Base-by-base conservation (phyloP, 2,113 vertebrate species). In the Grus americana region DNA sequence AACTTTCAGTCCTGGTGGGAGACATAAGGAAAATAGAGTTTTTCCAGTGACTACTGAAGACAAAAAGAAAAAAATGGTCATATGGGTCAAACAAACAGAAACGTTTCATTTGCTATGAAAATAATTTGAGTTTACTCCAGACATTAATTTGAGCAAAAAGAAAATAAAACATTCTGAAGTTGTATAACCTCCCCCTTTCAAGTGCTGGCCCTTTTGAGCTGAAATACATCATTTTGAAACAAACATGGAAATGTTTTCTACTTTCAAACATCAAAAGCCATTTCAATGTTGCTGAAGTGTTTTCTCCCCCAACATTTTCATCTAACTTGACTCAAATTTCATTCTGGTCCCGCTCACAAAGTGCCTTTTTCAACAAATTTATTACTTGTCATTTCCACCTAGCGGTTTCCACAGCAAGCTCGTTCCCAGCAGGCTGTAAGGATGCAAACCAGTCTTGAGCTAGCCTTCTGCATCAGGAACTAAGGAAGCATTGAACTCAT, bases 311-410 rank as follows among this genome's bases (percentile, higher is more conserved):
- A 86, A 34, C 7, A 5, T 94, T 92, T 96, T 94, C n/a, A 91
- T 85, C 59, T 87, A 84, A 90, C 36, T 79, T 76, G 75, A 94
- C 71, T 92, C 58, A 73, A 55, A 96, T 88, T 95, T 92, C 57
- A 66, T 89, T 82, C 88, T 54, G n/a, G 34, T 82, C 81, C 78
- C 1, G 47, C 75, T 90, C 70, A 81, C 44, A 86, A 70, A 44
- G 67, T 92, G 71, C 26, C 32, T 90, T 95, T 89, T 81, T 2
- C 4, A 1, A 85, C 70, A 49, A 81, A 87, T 92, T 58, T 87
- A 91, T 94, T 89, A 92, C 82, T 92, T 90, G 72, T 50, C 71
- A 85, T 91, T 92, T 95, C 68, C 49, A 94, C 79, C 92, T 90
- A 83, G 73, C 14, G 10, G 50, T 67, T 95, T 88, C 68, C 79